Evolutionary conservation across 2,797 vertebrate genomes (phyloP).

Genomic region (Karalla daura): DNA sequence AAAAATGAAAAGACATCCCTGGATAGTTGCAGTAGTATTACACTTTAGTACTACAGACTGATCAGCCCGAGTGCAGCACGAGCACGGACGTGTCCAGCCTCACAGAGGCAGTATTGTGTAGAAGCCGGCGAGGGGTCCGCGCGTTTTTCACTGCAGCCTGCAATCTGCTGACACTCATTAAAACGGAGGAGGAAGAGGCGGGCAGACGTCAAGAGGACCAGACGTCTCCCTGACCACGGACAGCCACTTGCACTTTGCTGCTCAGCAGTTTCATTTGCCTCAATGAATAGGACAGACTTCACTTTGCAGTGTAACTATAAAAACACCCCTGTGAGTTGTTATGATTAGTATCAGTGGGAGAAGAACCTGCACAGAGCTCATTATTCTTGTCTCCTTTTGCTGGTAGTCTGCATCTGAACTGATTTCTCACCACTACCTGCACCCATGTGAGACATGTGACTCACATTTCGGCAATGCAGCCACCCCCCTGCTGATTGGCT

Average conservation of each 20-base stretch:
- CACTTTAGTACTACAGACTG: too few relatives aligned
- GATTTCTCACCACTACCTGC: neutral
- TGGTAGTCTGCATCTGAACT: neutral
- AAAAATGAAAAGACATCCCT: too few relatives aligned
- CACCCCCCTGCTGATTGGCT: conserved; percentile 8
- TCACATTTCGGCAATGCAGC: neutral
- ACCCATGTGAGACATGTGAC: neutral
- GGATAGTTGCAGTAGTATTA: too few relatives aligned
- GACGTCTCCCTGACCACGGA: neutral
- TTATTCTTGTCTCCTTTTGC: neutral
- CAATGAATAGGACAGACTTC: neutral
- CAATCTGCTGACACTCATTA: conserved; percentile 48
- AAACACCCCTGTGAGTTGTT: too few relatives aligned
- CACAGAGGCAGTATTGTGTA: conserved; percentile 58
- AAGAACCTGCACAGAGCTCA: neutral
- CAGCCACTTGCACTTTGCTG: neutral
- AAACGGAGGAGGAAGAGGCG: conserved; percentile 16
- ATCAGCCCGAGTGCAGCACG: conserved; percentile 22
- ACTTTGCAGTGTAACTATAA: too few relatives aligned
- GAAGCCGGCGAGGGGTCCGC: conserved; percentile 3
- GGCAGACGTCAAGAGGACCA: neutral
- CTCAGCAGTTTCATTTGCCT: neutral
- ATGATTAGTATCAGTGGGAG: neutral
- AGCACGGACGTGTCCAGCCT: conserved; percentile 1
- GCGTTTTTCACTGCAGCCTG: conserved; percentile 20